phyloP scores from a whole-genome alignment of 2,113 vertebrate genomes.

The Gymnorhina tibicen region DNA sequence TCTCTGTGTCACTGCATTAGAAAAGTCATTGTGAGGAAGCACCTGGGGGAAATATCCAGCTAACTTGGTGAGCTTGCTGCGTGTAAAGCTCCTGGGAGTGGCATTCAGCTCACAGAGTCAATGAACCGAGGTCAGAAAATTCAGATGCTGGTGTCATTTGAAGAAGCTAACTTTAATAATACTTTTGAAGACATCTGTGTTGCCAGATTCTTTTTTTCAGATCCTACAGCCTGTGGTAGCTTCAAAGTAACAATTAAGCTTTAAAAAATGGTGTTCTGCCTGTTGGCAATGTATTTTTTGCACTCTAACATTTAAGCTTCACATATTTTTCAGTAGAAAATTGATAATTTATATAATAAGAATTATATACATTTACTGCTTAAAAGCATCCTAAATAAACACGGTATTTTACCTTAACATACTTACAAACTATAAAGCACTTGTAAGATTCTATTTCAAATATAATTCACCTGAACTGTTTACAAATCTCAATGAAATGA shows the following conservation, averaged over 20 bases:
- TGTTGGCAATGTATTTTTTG: background rate
- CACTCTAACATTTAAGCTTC: background rate
- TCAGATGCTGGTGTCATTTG: background rate
- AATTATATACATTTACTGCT: background rate
- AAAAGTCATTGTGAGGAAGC: background rate
- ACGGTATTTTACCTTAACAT: background rate
- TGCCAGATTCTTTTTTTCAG: background rate
- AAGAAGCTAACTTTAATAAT: background rate
- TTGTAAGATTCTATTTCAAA: background rate
- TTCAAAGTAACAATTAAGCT: background rate
- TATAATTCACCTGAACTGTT: background rate
- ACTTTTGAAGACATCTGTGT: background rate
- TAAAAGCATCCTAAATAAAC: background rate
- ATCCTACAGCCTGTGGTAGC: background rate
- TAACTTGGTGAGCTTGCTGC: background rate
- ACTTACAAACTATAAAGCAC: background rate
- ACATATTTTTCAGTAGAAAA: background rate
- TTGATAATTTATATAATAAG: background rate
- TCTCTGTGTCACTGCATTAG: background rate
- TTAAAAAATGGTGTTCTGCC: background rate
- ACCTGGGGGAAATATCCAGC: background rate
- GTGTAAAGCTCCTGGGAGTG: background rate
- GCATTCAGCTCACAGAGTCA: background rate
- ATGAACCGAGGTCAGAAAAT: constrained; percentile 10
- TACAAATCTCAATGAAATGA: background rate